A percentile compares a stretch with the other conserved stretches of the same genome.
Conservation (phyloP, 1,140 invertebrate genomes). For the Penaeus vannamei region DNA sequence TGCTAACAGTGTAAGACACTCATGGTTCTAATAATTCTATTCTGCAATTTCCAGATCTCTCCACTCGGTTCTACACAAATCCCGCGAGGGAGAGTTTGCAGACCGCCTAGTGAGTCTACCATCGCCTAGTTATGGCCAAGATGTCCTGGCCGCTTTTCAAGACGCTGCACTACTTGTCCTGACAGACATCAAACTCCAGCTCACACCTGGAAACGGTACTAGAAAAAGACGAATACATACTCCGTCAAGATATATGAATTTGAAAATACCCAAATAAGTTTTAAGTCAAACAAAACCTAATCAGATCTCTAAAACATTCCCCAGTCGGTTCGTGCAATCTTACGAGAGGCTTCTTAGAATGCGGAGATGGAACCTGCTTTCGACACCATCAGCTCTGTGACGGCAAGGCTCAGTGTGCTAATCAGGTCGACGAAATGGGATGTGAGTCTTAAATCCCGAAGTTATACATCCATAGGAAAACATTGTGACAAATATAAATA, state of each 20-base stretch:
- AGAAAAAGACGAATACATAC: too few species aligned
- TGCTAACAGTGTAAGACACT: too few species aligned
- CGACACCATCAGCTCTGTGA: constrained; percentile 70
- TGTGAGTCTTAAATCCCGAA: constrained; percentile 70
- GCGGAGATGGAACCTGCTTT: constrained; percentile 70
- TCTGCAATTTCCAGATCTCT: constrained; percentile 68
- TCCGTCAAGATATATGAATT: not conserved
- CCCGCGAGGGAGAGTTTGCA: constrained; percentile 3
- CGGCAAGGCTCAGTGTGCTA: constrained; percentile 71
- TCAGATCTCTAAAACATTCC: constrained; percentile 6
- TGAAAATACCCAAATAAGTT: too few species aligned
- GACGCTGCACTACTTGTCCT: constrained; percentile 71
- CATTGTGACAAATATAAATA: too few species aligned
- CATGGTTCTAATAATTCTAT: not conserved
- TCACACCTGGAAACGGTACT: constrained; percentile 66
- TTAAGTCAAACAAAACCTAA: too few species aligned
- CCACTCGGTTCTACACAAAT: constrained; percentile 66
- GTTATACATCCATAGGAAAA: too few species aligned
- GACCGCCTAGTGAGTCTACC: constrained; percentile 40
- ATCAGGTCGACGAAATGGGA: constrained; percentile 72
- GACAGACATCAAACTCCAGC: constrained; percentile 70
- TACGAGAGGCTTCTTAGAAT: constrained; percentile 66
- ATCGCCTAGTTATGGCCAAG: constrained; percentile 70
- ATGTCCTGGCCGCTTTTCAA: constrained; percentile 71
- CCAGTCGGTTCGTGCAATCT: constrained; percentile 67